Conservation (phyloP, 2,113 vertebrate species). For the Odobenus rosmarus region DNA sequence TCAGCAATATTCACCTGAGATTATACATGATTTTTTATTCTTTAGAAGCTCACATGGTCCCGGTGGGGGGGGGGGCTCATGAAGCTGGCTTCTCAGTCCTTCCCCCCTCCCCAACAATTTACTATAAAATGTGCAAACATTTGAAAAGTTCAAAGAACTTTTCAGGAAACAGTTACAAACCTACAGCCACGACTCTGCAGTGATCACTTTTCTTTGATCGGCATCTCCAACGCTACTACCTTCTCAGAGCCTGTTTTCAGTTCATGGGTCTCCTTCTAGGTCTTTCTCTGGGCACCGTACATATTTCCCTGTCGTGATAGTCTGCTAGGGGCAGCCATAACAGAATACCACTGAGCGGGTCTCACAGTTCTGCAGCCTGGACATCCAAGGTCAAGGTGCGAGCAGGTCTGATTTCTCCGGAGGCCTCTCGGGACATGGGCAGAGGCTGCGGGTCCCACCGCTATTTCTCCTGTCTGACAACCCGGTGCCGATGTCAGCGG, state of each 20-base stretch:
- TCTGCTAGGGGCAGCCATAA: not conserved
- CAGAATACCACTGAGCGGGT: not conserved
- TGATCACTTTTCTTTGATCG: not conserved
- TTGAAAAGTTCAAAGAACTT: not conserved
- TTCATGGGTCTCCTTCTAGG: not conserved
- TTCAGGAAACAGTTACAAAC: not conserved
- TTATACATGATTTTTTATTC: not conserved
- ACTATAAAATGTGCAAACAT: not conserved
- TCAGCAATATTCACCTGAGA: not conserved
- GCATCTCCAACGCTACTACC: no score
- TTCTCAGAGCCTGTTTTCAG: not conserved
- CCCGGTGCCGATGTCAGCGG: not conserved
- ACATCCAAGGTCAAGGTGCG: not conserved
- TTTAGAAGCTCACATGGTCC: not conserved
- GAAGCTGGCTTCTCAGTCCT: not conserved
- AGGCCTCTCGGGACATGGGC: not conserved
- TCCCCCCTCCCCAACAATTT: accelerated
- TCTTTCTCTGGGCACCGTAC: not conserved
- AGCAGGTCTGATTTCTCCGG: not conserved
- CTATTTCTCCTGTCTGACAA: not conserved
- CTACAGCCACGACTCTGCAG: no score
- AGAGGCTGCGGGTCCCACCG: accelerated
- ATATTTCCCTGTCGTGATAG: not conserved
- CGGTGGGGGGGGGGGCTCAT: not conserved
- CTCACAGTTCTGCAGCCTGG: not conserved